Conservation (phyloP, 2,888 invertebrate genomes). For the Protodeltote pygarga region DNA sequence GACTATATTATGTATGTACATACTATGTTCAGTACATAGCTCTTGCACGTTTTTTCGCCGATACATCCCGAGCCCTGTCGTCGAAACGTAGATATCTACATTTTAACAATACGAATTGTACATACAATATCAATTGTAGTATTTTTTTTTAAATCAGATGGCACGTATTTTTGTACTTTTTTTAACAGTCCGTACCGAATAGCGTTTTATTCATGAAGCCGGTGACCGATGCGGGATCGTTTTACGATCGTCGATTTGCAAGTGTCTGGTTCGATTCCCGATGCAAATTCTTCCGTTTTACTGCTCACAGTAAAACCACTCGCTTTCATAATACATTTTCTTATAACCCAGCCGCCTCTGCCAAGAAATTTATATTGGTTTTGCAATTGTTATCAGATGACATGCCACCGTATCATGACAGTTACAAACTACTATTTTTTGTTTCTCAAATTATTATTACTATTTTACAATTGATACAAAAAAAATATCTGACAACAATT, state of each 20-base stretch:
- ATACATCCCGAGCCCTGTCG: conserved; percentile 12
- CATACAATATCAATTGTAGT: conserved; percentile 2
- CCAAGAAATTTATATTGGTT: conserved; percentile 63
- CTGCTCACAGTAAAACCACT: conserved; percentile 73
- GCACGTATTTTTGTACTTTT: conserved; percentile 28
- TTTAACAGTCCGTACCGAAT: conserved; percentile 31
- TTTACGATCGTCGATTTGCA: conserved; percentile 80
- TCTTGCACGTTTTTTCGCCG: conserved; percentile 26
- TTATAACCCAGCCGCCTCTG: conserved; percentile 57
- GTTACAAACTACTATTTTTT: conserved; percentile 20
- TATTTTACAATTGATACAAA: neutral
- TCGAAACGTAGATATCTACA: conserved; percentile 17
- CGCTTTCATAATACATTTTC: conserved; percentile 74
- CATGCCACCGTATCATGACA: conserved; percentile 49
- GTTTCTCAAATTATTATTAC: conserved; percentile 5
- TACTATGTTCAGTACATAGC: conserved; percentile 18
- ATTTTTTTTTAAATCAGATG: conserved; percentile 12
- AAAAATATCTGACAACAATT: neutral
- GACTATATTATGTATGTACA: conserved; percentile 24
- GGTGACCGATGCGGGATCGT: conserved; percentile 71
- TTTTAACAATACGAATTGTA: conserved; percentile 24
- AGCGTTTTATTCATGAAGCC: conserved; percentile 73
- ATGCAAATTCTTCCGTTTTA: conserved; percentile 77
- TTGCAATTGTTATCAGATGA: conserved; percentile 67
- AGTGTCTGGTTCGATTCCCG: conserved; percentile 75